Base-by-base conservation (phyloP, 2,113 vertebrate genomes). In the Corythornis vintsioides region DNA sequence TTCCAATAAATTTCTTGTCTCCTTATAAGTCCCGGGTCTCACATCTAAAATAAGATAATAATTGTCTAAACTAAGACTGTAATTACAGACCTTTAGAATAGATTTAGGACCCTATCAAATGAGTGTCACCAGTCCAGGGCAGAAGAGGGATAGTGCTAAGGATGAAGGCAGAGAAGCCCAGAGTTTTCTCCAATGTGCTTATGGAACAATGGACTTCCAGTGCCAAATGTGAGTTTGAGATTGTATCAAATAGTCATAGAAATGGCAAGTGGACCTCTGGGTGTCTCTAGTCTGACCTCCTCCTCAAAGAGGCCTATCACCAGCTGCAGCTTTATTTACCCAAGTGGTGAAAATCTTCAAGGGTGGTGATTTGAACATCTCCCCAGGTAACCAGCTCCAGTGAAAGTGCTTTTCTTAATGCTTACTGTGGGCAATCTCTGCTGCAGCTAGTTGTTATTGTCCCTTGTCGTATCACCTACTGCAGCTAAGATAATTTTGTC, bases 31-130 rank as follows among this genome's bases (percentile, higher is more conserved):
- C 33, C 33, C 33, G 33, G 33, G 33, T 33, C 33, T 33, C 33
- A 33, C 33, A 33, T 33, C 33, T 33, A 33, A 33, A 33, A 33
- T 33, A 33, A 33, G 33, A 33, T 33, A 33, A 33, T 33, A 33
- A 33, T 33, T 33, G 33, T 33, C 33, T 33, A 33, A 33, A 33
- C 33, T 33, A 33, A 33, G 33, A 33, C 33, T 33, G 33, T 7
- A 33, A 33, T 33, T 14, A 61, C 0, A 65, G 21, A 61, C 13
- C 4, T 1, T 38, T 38, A 38, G 38, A 38, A 38, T 38, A 38
- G 1, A 18, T 17, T 0, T 59, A 14, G 3, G 25, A 26, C 2
- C 1, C 9, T 19, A 48, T 18, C 33, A 65, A 56, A 69, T 35
- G 3, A 53, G 7, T 70, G 26, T 6, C 65, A 11, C 14, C 1